Percentiles rank a stretch among this genome's conserved stretches.
Conservation (phyloP, 2,888 invertebrate species). For the Ligdia adustata region DNA sequence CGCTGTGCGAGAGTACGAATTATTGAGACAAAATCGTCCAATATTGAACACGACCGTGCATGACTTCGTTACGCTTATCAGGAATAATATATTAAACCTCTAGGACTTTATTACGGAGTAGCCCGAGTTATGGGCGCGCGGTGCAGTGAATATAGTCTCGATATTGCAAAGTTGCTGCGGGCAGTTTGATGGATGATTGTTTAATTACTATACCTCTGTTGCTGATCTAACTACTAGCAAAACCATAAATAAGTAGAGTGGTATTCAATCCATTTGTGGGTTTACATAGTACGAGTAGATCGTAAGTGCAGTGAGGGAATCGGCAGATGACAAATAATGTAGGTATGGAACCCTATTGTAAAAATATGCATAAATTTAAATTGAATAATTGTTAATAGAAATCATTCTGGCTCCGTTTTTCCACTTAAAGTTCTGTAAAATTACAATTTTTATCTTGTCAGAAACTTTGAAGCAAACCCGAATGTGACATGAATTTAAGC, state of each 20-base stretch:
- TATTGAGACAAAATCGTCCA: constrained; percentile 75
- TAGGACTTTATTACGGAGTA: constrained; percentile 25
- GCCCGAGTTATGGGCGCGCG: constrained; percentile 19
- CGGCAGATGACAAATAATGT: too few relatives aligned
- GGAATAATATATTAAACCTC: constrained; percentile 32
- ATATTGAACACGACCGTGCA: constrained; percentile 66
- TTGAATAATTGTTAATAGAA: too few relatives aligned
- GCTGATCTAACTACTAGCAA: constrained; percentile 29
- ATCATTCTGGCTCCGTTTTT: too few relatives aligned
- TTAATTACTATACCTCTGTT: constrained; percentile 35
- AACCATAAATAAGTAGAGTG: constrained; percentile 4
- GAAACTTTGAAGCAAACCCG: too few relatives aligned
- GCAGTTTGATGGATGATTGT: constrained; percentile 34
- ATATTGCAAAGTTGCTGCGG: constrained; percentile 29
- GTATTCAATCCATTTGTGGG: too few relatives aligned
- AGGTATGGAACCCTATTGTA: too few relatives aligned
- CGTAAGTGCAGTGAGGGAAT: too few relatives aligned
- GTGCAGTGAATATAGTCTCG: constrained; percentile 16
- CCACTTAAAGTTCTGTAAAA: too few relatives aligned
- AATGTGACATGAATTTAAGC: too few relatives aligned
- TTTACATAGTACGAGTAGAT: not conserved
- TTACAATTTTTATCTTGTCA: too few relatives aligned
- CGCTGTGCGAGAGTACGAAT: too few relatives aligned
- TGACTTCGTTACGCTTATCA: constrained; percentile 68
- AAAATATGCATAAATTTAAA: too few relatives aligned